phyloP scores from a whole-genome alignment of 2,113 vertebrate genomes.

The Falco punctatus region DNA sequence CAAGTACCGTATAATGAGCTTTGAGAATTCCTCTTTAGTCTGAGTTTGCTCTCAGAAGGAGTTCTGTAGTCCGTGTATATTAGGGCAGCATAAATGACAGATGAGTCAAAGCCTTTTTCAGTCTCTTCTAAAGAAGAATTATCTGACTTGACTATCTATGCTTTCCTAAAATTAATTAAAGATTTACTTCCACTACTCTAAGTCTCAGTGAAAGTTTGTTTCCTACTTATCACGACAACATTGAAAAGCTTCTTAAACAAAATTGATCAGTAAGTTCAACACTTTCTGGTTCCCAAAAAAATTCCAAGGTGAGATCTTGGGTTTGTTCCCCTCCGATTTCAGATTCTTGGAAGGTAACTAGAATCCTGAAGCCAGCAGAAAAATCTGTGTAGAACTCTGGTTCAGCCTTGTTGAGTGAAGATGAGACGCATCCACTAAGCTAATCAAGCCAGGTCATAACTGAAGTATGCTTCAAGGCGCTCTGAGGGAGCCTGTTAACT shows the following conservation, averaged over 20 bases:
- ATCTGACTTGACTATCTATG: neutral
- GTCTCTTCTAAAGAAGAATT: neutral
- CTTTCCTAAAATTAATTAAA: slow-evolving; percentile 46
- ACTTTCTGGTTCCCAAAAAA: neutral
- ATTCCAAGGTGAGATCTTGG: neutral
- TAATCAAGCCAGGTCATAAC: neutral
- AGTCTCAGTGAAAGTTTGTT: neutral
- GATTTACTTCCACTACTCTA: neutral
- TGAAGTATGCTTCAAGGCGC: neutral
- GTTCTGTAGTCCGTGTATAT: slow-evolving; percentile 29
- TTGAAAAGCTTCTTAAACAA: neutral
- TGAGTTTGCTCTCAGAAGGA: slow-evolving; percentile 7
- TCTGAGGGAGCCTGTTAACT: neutral
- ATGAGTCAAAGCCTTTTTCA: slow-evolving; percentile 39
- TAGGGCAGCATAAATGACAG: slow-evolving; percentile 34
- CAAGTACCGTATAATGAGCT: slow-evolving; percentile 48
- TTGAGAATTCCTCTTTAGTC: slow-evolving; percentile 46
- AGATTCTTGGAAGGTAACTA: neutral
- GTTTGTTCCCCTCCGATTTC: fast-evolving
- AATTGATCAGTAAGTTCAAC: neutral
- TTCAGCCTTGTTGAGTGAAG: neutral
- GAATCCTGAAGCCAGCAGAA: neutral
- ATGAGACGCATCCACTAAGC: neutral
- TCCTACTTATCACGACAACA: neutral
- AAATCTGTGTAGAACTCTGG: neutral